Evolutionary conservation across 2,797 vertebrate genomes (phyloP), one percentile per base, ranked within the genome.

Genomic region (Darevskia nairensis): DNA sequence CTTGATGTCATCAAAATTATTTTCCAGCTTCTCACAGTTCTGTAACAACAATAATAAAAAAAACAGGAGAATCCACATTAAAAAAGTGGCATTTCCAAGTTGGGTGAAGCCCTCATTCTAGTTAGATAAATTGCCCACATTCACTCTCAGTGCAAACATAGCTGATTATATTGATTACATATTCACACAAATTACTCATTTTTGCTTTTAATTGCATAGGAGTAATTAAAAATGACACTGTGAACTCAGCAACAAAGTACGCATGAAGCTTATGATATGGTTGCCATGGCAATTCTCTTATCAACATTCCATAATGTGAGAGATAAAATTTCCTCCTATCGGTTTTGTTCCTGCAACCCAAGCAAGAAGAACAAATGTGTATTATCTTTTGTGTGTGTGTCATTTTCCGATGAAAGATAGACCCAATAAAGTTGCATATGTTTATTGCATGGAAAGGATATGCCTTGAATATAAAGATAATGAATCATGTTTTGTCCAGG

Each of bases 1-100:
- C 96, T 98, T 98, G 97, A 98, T 98, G 94, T 99, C 98, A 90
- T 98, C 98, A 97, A 98, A 99, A 98, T 98, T 98, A 97, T 98
- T 98, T 95, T 98, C 98, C 82, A 98, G 96, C 94, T 96, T 97
- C 91, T 98, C 96, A 86, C 98, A 98, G 80, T 95, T 96, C 98
- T 98, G 95, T 85, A 94, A 96, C 94, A 96, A 92, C 94, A 64
- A 71, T 86, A 95, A 94, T 93, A 91, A 95, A 32, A 72, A n/a
- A 95, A 32, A 72, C 23, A 80, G 25, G 44, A 81, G 41, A 81
- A 55, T 68, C 71, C 64, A 68, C 61, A 69, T 76, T 75, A 77
- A 86, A 55, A 85, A 81, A 76, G 44, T 39, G 21, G 11, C 27
- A 44, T 76, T 89, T 85, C 61, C 84, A 86, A 77, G 61, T 82